These are phyloP conservation scores for Athalia circularis DNA, from an alignment of 2,888 invertebrate species.

Conservation along the genomic window DNA sequence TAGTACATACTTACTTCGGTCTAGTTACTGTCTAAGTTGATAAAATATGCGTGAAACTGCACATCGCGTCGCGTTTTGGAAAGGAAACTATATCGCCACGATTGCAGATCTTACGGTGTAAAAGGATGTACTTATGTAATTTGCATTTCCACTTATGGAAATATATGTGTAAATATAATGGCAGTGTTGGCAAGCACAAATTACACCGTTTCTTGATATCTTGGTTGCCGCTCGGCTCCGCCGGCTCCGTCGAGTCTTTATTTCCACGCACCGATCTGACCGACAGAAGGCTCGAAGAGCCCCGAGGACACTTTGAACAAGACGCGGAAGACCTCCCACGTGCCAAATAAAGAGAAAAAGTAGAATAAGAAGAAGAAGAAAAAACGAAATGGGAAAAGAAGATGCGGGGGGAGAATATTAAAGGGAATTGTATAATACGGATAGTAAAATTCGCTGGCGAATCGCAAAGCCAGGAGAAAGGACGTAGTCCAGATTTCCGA, in stretches of 20 bases:
- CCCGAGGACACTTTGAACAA: constrained; percentile 63
- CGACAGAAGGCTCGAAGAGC: no score
- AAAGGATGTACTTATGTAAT: constrained; percentile 37
- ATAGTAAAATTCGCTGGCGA: background rate
- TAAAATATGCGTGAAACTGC: no score
- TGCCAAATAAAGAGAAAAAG: background rate
- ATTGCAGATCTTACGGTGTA: background rate
- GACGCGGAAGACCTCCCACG: constrained; percentile 36
- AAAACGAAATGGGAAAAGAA: background rate
- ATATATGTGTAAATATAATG: background rate
- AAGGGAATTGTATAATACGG: background rate
- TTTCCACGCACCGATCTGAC: no score
- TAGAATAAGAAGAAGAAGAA: background rate
- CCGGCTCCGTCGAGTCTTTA: no score
- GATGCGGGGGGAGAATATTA: background rate
- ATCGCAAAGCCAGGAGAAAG: no score
- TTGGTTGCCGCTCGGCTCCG: constrained; percentile 54
- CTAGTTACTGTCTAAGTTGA: no score
- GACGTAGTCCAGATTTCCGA: no score
- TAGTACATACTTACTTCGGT: no score
- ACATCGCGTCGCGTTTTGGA: no score
- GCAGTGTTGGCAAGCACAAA: constrained; percentile 56
- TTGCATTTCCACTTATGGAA: constrained; percentile 43
- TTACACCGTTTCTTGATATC: constrained; percentile 64
- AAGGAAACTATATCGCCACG: no score